Conservation (phyloP, 37 sponge, comb jelly and placozoan genomes). For the Chondrilla cf. caribensis region DNA sequence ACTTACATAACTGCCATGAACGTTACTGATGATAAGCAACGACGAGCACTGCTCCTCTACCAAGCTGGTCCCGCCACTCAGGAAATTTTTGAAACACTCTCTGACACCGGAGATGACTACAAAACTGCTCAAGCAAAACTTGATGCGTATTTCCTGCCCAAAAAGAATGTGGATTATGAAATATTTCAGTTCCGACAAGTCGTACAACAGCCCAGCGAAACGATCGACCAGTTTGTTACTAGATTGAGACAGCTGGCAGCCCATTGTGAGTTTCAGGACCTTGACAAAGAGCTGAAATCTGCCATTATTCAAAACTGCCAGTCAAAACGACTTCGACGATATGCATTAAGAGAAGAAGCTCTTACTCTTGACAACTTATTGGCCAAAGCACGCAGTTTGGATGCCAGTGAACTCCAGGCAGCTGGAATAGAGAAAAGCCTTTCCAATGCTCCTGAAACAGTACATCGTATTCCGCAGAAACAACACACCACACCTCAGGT, state of each 20-base stretch:
- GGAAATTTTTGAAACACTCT: slow-evolving; percentile 23
- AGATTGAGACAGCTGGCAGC: slow-evolving; percentile 17
- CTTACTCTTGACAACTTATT: too few relatives aligned
- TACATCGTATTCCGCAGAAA: too few relatives aligned
- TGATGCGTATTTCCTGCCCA: slow-evolving; percentile 33
- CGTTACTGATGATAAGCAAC: too few relatives aligned
- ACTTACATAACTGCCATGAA: too few relatives aligned
- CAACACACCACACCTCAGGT: too few relatives aligned
- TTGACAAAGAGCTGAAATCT: slow-evolving; percentile 26
- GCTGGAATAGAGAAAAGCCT: too few relatives aligned
- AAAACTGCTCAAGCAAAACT: slow-evolving; percentile 15
- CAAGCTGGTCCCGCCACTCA: slow-evolving; percentile 30
- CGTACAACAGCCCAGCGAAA: slow-evolving; percentile 9
- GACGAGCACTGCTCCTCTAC: slow-evolving; percentile 10
- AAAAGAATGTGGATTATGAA: slow-evolving; percentile 37
- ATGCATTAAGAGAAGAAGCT: too few relatives aligned
- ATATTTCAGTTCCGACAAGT: slow-evolving; percentile 49
- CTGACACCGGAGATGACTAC: slow-evolving; percentile 38
- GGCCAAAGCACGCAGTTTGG: too few relatives aligned
- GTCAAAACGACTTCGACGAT: slow-evolving; percentile 30
- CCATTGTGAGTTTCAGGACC: slow-evolving; percentile 23
- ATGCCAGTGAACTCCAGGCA: too few relatives aligned
- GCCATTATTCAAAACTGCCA: slow-evolving; percentile 38
- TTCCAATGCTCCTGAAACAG: too few relatives aligned
- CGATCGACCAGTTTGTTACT: slow-evolving; percentile 42